Evolutionary conservation across 2,888 invertebrate genomes (phyloP), one percentile per base, ranked within the genome.

Genomic region (Electrophaes corylata): DNA sequence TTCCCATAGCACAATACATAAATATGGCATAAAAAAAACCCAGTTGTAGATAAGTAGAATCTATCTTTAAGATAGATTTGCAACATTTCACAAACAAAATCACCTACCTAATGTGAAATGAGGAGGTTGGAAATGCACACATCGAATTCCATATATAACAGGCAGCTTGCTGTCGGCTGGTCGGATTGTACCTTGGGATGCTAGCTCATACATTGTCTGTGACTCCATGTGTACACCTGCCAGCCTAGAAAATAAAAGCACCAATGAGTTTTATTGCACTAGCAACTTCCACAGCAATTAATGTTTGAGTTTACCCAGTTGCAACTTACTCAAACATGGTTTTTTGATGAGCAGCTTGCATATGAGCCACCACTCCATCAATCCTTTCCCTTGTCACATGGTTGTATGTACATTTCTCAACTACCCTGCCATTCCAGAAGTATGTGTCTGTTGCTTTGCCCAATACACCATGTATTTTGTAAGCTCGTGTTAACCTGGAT

Each of bases 171-270:
- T 93, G 55, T 93, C 84, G 0, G 91, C 88, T 0, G 99, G 98
- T 56, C 98, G 91, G 3, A 98, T 93, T 0, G 95, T 92, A 0
- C 99, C 99, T 80, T 95, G 90, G 0, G 94, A 91, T 5, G 98
- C 98, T 57, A 99, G 75, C 56, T 99, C 97, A 83, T 97, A 99
- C 8, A 98, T 98, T 40, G 95, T 94, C 84, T 99, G 97, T 37
- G 97, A 97, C 72, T 97, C 95, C 61, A 96, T 92, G 78, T 97
- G 95, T 0, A 98, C 94, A 19, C 98, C 98, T 67, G 94, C 93
- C 40, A 95, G 76, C 67, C 96, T 96, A 78, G 53, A 86, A 82
- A 48, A 62, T 0, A 39, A 3, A 39, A 16, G 33, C 14, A 23
- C 19, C 33, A 29, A 29, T 29, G 8, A 3, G 6, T 23, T 23